Conservation (phyloP, 1,140 invertebrate species). For the Contarinia nasturtii region DNA sequence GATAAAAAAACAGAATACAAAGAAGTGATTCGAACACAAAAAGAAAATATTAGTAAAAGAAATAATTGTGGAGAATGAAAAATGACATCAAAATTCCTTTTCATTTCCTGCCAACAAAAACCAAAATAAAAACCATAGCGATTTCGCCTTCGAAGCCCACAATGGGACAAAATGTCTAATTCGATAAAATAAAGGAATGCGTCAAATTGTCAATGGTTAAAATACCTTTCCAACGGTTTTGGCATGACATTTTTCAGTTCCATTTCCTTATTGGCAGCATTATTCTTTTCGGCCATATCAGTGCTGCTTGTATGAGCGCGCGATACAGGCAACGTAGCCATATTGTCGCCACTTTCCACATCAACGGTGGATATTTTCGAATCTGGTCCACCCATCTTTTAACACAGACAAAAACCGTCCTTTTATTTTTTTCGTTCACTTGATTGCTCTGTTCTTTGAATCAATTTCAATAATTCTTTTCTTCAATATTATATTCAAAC, state of each 20-base stretch:
- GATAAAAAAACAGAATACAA: neutral
- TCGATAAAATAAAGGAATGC: too few relatives aligned
- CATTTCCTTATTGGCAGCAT: slow-evolving; percentile 68
- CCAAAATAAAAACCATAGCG: too few relatives aligned
- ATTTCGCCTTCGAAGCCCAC: too few relatives aligned
- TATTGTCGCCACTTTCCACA: slow-evolving; percentile 61
- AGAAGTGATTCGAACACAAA: too few relatives aligned
- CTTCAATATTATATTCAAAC: neutral
- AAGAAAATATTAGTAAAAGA: too few relatives aligned
- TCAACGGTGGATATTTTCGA: slow-evolving; percentile 72
- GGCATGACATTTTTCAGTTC: slow-evolving; percentile 65
- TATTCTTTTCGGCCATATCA: slow-evolving; percentile 56
- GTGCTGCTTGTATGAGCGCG: slow-evolving; percentile 40
- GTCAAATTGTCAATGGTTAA: too few relatives aligned
- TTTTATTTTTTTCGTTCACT: neutral
- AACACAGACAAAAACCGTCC: neutral
- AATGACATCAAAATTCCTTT: too few relatives aligned
- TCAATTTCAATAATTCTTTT: neutral
- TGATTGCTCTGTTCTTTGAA: neutral
- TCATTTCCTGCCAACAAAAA: too few relatives aligned
- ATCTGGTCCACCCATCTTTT: slow-evolving; percentile 49
- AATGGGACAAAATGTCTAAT: too few relatives aligned
- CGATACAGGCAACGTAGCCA: slow-evolving; percentile 63
- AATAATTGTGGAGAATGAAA: too few relatives aligned
- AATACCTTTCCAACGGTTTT: slow-evolving; percentile 58